Evolutionary conservation across 1,140 invertebrate genomes (phyloP).

Genomic region (Drosophila arizonae): DNA sequence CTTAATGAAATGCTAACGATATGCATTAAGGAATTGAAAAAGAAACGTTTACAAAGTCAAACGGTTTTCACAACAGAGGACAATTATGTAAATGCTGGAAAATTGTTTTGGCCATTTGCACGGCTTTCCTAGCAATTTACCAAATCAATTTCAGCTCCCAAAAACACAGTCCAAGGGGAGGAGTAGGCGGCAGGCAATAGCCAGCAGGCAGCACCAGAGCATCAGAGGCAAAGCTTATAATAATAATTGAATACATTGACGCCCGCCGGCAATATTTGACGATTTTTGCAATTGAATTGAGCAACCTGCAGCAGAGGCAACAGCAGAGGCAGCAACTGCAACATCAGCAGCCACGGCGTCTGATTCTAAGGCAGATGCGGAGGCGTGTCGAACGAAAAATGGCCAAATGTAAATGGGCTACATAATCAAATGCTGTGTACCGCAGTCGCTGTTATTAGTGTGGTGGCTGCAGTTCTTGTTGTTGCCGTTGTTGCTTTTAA

Average conservation of each 20-base stretch:
- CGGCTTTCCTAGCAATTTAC: conserved; percentile 56
- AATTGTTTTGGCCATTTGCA: conserved; percentile 62
- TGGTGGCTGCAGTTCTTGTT: conserved; percentile 3
- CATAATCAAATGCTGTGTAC: conserved; percentile 44
- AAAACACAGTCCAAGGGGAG: conserved; percentile 16
- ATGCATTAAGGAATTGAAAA: conserved; percentile 70
- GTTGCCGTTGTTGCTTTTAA: conserved; percentile 12
- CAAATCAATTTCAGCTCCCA: conserved; percentile 64
- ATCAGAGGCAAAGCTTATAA: conserved; percentile 59
- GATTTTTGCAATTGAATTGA: conserved; percentile 52
- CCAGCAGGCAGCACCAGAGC: conserved; percentile 14
- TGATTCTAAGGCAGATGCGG: conserved; percentile 51
- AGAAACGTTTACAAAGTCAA: conserved; percentile 50
- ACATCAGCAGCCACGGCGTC: conserved; percentile 27
- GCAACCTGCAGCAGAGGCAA: neutral
- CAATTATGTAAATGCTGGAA: conserved; percentile 78
- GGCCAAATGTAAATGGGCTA: conserved; percentile 52
- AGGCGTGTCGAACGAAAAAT: conserved; percentile 6
- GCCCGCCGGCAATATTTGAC: conserved; percentile 35
- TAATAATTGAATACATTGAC: conserved; percentile 77
- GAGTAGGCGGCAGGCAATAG: neutral
- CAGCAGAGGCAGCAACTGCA: conserved; percentile 15
- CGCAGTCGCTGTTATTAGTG: neutral
- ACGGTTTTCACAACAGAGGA: conserved; percentile 54
- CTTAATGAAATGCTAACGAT: conserved; percentile 79